Evolutionary conservation across 2,797 vertebrate species (phyloP).

Genomic region (Buceros bicornis): DNA sequence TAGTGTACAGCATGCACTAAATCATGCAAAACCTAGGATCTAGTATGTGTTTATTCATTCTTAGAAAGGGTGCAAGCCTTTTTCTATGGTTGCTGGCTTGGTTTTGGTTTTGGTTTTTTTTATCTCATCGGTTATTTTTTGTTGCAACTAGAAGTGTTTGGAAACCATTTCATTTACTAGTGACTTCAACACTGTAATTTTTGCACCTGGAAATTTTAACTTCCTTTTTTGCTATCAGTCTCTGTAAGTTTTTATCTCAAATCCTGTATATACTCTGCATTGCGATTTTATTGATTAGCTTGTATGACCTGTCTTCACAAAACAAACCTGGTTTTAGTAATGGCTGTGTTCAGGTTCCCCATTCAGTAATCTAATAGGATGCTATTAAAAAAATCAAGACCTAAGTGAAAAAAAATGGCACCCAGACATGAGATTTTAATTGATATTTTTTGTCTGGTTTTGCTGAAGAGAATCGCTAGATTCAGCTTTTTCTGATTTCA

Average conservation of each 20-base stretch:
- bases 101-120: not conserved
- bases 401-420: not conserved
- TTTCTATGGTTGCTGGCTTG: not conserved
- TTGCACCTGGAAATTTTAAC: not conserved
- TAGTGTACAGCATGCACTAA: not conserved
- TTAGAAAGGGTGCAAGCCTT: not conserved
- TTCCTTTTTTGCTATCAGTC: not conserved
- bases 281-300: not conserved
- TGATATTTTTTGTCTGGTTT: not conserved
- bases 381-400: not conserved
- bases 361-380: not conserved
- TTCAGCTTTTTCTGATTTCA: not conserved
- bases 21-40: not conserved
- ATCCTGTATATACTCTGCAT: not conserved
- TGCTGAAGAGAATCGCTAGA: not conserved
- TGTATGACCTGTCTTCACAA: not conserved
- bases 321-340: not conserved
- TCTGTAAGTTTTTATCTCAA: not conserved
- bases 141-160: not conserved
- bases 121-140: not conserved
- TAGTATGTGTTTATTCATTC: not conserved
- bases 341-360: not conserved
- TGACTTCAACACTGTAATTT: not conserved
- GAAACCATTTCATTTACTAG: not conserved
- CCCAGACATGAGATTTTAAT: not conserved